These are phyloP conservation scores for Philotrypesis tridentata DNA, from an alignment of 1,140 invertebrate genomes.

Conservation along the genomic window DNA sequence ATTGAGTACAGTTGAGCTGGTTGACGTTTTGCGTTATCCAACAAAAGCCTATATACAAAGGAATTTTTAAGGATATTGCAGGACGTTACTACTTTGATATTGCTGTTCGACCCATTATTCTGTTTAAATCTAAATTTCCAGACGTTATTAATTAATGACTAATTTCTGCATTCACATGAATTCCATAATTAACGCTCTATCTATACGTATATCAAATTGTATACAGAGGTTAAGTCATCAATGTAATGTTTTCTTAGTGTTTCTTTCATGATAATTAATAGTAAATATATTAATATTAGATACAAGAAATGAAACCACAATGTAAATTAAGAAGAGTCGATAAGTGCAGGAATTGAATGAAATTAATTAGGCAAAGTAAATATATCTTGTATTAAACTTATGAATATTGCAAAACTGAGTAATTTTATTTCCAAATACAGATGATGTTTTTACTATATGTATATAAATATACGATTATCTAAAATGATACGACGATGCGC, in stretches of 20 bases:
- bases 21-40: neutral
- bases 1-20: constrained; percentile 6
- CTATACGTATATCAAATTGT: no score
- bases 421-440: neutral
- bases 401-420: no score
- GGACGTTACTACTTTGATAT: neutral
- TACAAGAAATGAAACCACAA: no score
- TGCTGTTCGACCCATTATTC: neutral
- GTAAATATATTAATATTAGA: no score
- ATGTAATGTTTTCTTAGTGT: no score
- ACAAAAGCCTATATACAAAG: neutral
- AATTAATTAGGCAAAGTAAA: neutral
- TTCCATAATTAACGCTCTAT: no score
- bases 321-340: no score
- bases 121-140: no score
- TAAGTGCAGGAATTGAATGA: neutral
- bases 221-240: no score
- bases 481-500: neutral
- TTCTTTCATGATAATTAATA: no score
- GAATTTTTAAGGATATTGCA: neutral
- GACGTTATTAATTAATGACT: neutral
- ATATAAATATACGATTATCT: no score
- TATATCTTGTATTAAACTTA: neutral
- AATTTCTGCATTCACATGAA: neutral
- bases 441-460: neutral